Evolutionary conservation across 2,113 vertebrate genomes (phyloP), one percentile per base, ranked within the genome.

Genomic region (Mola mola): DNA sequence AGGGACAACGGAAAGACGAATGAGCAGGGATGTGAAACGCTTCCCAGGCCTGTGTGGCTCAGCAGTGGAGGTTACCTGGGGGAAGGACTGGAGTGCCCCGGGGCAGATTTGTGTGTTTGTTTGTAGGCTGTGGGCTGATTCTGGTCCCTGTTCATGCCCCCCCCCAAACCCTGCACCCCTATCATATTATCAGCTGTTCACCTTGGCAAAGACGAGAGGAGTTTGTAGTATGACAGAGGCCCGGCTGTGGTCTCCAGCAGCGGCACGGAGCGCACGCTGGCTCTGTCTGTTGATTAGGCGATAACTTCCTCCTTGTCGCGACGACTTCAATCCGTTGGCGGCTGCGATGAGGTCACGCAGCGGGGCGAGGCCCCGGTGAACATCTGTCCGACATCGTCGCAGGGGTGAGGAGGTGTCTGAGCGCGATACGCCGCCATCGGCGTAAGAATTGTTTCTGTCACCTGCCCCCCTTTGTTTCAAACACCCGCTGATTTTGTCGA

Each of bases 181-280:
- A 3, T 15, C 6, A 7, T 8, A 64, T 80, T 58, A 71, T 81
- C 88, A 89, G 87, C 87, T 89, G 88, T 85, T 85, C 84, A 78
- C 83, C 66, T 84, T 87, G 86, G 88, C 88, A 85, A 15, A 55
- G 61, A n/a, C n/a, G n/a, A n/a, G n/a, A n/a, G n/a, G n/a, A n/a
- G n/a, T n/a, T n/a, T n/a, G n/a, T n/a, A n/a, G n/a, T n/a, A n/a
- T n/a, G n/a, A n/a, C n/a, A n/a, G 28, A 29, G 28, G 6, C 28
- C 6, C 28, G 28, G 28, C 47, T 28, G 47, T 16, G 31, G 81
- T 76, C 75, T 72, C 70, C 74, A 53, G 80, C 53, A 59, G 82
- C 47, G 58, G 75, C 84, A 80, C 33, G 65, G 83, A 78, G 74
- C 68, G 64, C 51, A 33, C 70, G 13, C 60, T 48, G 73, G 59